Evolutionary conservation across 2,113 vertebrate genomes (phyloP), one percentile per base, ranked within the genome.

Genomic region (Rhizomys pruinosus): DNA sequence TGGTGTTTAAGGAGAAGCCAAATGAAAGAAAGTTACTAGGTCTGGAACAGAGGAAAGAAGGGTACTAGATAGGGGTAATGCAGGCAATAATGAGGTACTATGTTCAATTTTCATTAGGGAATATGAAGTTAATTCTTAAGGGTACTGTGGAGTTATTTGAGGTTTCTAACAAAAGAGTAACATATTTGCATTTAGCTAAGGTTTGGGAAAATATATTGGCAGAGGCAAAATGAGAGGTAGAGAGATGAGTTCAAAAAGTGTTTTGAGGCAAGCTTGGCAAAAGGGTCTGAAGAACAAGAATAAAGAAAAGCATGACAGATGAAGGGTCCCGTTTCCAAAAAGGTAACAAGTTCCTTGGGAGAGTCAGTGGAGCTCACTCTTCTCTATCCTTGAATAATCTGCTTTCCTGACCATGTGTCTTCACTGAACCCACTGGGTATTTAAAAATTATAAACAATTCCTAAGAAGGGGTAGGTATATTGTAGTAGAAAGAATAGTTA

Each of bases 101-200:
- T 71, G 59, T 72, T 79, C 52, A 81, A 79, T 44, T 20, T 77
- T 92, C 59, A 82, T 57, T 94, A 77, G 89, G 25, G 52, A 95
- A 87, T 66, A 47, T 66, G 64, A 55, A 87, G 92, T 92, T 91
- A 76, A 93, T 80, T 84, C 39, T 59, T 91, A 74, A 92, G 86
- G 34, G 17, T n/a, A 61, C 3, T 61, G 10, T 82, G 73, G 27
- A 82, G 20, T 86, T 79, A 82, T 1, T 68, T 3, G 52, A 94
- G 80, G 39, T 64, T 88, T 82, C 90, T 74, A 96, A 93, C 5
- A 55, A 42, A 44, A 92, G 37, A 71, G 72, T 57, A 20, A 87
- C 42, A 89, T 78, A 86, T 82, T 78, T 93, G 71, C 76, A 61
- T 92, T 95, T 68, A 87, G 84, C 22, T 81, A 96, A 84, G 17